Percentiles rank a stretch among this genome's conserved stretches.
phyloP scores from a whole-genome alignment of 2,888 invertebrate species.

The Dolomedes plantarius region DNA sequence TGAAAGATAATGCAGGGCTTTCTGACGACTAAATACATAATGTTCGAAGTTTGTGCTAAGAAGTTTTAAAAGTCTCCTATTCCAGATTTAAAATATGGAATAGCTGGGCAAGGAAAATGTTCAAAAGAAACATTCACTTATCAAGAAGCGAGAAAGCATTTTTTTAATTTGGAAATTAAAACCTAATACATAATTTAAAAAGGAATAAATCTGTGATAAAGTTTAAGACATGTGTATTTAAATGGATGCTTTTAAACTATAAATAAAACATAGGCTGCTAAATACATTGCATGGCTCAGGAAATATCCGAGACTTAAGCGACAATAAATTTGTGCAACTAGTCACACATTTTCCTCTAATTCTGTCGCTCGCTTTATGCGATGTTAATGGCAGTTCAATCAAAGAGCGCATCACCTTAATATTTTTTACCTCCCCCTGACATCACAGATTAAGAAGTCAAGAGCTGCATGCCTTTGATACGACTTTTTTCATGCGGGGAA shows the following conservation, averaged over 20 bases:
- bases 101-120: too few species aligned
- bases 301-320: not conserved
- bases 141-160: not conserved
- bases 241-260: conserved; percentile 1
- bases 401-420: conserved; percentile 49
- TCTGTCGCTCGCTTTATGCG: not conserved
- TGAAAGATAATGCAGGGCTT: too few species aligned
- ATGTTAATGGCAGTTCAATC: conserved; percentile 67
- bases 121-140: too few species aligned
- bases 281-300: not conserved
- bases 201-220: not conserved
- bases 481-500: conserved; percentile 30
- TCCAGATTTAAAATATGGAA: too few species aligned
- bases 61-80: too few species aligned
- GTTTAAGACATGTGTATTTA: not conserved
- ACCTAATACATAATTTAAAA: not conserved
- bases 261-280: not conserved
- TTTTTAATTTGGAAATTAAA: not conserved
- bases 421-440: conserved; percentile 39
- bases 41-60: too few species aligned
- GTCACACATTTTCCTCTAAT: conserved; percentile 11
- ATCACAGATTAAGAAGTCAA: conserved; percentile 57
- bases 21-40: too few species aligned
- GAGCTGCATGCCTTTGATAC: conserved; percentile 46
- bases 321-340: conserved; percentile 2